phyloP scores from a whole-genome alignment of 2,113 vertebrate genomes.

The Micronycteris hirsuta region DNA sequence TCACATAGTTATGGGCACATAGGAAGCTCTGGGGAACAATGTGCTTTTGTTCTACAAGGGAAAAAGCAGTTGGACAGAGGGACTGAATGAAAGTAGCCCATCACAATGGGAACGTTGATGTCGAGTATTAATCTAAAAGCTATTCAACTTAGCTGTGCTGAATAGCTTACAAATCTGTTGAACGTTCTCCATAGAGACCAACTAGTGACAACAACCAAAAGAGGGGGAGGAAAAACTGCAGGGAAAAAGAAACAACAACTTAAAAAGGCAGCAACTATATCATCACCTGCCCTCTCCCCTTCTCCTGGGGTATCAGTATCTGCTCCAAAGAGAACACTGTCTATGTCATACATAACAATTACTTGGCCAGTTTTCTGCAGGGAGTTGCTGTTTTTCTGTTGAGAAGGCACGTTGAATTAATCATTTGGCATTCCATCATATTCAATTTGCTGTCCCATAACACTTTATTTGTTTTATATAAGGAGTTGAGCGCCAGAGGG shows the following conservation, averaged over 20 bases:
- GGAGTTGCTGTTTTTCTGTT: conserved; percentile 63
- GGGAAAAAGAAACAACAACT: conserved; percentile 12
- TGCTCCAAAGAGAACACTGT: conserved; percentile 14
- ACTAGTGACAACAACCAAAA: neutral
- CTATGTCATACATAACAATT: conserved; percentile 34
- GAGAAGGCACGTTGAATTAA: conserved; percentile 48
- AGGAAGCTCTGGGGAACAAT: neutral
- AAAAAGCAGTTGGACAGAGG: neutral
- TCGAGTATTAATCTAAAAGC: neutral
- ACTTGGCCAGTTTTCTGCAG: conserved; percentile 44
- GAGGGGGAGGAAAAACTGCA: neutral
- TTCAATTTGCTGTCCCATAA: conserved; percentile 59
- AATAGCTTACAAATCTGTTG: conserved; percentile 1
- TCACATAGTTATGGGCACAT: neutral
- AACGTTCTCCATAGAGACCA: conserved; percentile 5
- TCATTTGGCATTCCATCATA: conserved; percentile 59
- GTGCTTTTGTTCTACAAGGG: neutral
- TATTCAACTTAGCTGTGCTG: neutral
- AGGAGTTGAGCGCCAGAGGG: neutral
- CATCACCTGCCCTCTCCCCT: neutral
- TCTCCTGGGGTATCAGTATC: neutral
- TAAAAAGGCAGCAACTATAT: neutral
- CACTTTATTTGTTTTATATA: conserved; percentile 55
- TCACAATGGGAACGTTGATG: neutral
- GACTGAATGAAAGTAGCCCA: neutral